Conservation (phyloP, 2,797 vertebrate species). For the Liasis olivaceus region DNA sequence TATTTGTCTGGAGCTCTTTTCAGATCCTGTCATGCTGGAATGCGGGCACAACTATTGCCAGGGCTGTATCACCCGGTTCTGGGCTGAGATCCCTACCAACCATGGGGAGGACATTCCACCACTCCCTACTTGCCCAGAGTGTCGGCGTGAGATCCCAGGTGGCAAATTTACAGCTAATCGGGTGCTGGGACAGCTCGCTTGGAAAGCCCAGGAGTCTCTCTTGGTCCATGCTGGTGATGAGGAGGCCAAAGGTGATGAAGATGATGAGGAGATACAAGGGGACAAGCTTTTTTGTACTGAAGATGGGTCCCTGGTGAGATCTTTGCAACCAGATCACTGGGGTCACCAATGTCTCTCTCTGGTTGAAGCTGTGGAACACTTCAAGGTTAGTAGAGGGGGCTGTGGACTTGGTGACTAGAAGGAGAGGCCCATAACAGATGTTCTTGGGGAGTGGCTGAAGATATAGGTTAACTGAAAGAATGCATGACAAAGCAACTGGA, state of each 20-base stretch:
- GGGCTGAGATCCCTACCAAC: background rate
- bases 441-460: background rate
- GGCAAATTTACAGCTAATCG: constrained; percentile 12
- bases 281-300: background rate
- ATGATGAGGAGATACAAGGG: background rate
- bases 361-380: background rate
- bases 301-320: background rate
- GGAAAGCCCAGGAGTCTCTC: background rate
- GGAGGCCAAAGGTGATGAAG: background rate
- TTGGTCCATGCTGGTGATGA: background rate
- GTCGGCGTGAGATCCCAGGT: constrained; percentile 13
- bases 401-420: background rate
- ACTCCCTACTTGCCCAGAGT: constrained; percentile 24
- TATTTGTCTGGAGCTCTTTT: constrained; percentile 31
- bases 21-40: constrained; percentile 21
- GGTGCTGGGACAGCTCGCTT: constrained; percentile 13
- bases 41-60: constrained; percentile 27
- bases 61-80: background rate
- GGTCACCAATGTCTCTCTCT: constrained; percentile 7
- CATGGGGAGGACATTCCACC: background rate
- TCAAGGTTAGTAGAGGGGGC: constrained; percentile 8
- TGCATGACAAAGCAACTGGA: background rate
- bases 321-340: constrained; percentile 15
- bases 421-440: background rate
- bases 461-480: background rate